Conservation (phyloP, 2,888 invertebrate genomes). For the Clistopyga incitator region DNA sequence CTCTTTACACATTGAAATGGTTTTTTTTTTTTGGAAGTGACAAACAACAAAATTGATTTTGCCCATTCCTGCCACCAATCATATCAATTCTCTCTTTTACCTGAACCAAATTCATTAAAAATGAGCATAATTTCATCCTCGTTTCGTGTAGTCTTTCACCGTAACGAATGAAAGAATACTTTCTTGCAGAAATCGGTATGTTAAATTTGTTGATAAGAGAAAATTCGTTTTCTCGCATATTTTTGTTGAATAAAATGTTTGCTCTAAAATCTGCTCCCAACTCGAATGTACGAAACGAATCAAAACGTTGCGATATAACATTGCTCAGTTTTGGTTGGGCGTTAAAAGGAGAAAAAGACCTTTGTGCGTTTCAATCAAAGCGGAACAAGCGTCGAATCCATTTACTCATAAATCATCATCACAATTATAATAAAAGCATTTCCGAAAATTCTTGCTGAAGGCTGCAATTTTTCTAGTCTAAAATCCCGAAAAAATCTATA, state of each 20-base stretch:
- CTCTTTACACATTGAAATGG: background rate
- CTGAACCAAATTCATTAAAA: slow-evolving; percentile 62
- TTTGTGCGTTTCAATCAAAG: slow-evolving; percentile 1
- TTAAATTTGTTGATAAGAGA: too few relatives aligned
- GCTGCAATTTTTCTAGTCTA: slow-evolving; percentile 19
- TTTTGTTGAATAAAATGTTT: too few relatives aligned
- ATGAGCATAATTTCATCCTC: slow-evolving; percentile 39
- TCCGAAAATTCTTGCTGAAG: background rate
- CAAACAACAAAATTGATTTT: slow-evolving; percentile 20
- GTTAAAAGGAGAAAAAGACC: slow-evolving; percentile 46
- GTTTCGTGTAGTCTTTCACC: background rate
- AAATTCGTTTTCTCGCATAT: too few relatives aligned
- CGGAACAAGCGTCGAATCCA: slow-evolving; percentile 1
- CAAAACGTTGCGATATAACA: slow-evolving; percentile 68
- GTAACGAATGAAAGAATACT: background rate
- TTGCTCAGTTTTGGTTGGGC: slow-evolving; percentile 66
- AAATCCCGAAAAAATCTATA: background rate
- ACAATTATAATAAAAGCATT: background rate
- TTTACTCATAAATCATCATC: background rate
- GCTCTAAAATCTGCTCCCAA: too few relatives aligned
- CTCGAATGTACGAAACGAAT: slow-evolving; percentile 64
- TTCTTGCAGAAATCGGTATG: background rate
- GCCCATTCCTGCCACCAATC: slow-evolving; percentile 67
- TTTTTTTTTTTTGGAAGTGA: slow-evolving; percentile 14
- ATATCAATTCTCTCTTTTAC: slow-evolving; percentile 74